phyloP scores from a whole-genome alignment of 2,113 vertebrate species.

The Astatotilapia flaviijosephi region DNA sequence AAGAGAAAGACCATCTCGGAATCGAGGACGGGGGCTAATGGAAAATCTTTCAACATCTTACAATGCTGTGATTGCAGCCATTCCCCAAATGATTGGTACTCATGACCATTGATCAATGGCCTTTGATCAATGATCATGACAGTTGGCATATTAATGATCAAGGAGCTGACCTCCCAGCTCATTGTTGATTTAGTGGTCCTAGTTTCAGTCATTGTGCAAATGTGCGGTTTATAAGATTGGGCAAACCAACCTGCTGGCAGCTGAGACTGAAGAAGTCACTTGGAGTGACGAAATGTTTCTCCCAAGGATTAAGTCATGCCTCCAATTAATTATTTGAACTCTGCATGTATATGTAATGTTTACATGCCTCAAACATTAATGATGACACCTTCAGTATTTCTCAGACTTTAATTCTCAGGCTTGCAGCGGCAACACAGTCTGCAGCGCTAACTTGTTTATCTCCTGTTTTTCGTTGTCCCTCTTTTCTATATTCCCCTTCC shows the following conservation, averaged over 20 bases:
- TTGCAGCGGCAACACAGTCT: not conserved
- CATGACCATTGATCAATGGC: not conserved
- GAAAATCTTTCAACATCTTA: not conserved
- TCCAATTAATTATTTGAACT: not conserved
- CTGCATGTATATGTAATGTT: not conserved
- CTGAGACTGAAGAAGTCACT: not conserved
- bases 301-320: rapidly evolving
- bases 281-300: no score
- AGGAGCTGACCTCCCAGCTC: not conserved
- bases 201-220: not conserved
- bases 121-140: not conserved
- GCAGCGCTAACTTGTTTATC: not conserved
- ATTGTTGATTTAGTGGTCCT: not conserved
- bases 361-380: not conserved
- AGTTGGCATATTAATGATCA: not conserved
- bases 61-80: not conserved
- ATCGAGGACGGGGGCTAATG: not conserved
- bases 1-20: not conserved
- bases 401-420: not conserved
- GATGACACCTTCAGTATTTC: not conserved
- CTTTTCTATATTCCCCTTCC: not conserved
- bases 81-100: not conserved
- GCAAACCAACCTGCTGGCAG: not conserved
- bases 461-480: rapidly evolving
- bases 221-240: not conserved